Evolutionary conservation across 2,888 invertebrate genomes (phyloP).

Genomic region (Oscheius onirici): DNA sequence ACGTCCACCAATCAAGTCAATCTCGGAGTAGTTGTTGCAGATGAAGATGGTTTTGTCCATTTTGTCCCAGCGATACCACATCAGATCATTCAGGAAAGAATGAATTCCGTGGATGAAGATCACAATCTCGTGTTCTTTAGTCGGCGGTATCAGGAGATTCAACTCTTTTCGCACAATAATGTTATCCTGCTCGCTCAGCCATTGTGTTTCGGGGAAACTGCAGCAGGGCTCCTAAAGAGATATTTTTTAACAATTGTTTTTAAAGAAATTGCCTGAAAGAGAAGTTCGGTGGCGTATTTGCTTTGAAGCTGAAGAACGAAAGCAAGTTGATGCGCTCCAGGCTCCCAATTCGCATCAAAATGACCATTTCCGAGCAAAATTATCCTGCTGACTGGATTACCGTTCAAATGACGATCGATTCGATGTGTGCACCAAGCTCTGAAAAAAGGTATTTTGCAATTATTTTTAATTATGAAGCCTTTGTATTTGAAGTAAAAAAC

Average conservation of each 20-base stretch:
- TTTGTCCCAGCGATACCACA: conserved; percentile 35
- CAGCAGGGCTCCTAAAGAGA: conserved; percentile 13
- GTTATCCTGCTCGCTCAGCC: conserved; percentile 31
- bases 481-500: no score
- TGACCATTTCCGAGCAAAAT: conserved; percentile 56
- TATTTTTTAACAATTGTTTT: no score
- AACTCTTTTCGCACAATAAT: conserved; percentile 29
- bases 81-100: conserved; percentile 38
- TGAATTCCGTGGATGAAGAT: conserved; percentile 45
- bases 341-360: conserved; percentile 44
- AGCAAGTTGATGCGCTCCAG: conserved; percentile 56
- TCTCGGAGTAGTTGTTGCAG: conserved; percentile 40
- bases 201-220: conserved; percentile 33
- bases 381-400: conserved; percentile 34
- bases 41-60: conserved; percentile 35
- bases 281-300: conserved; percentile 25
- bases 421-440: conserved; percentile 32
- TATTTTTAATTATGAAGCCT: no score
- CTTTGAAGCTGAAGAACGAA: conserved; percentile 36
- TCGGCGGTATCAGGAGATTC: conserved; percentile 30
- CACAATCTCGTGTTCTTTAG: conserved; percentile 9
- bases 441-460: conserved; percentile 9
- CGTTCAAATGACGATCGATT: conserved; percentile 12
- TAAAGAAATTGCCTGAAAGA: conserved; percentile 41
- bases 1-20: conserved; percentile 21